Base-by-base conservation (phyloP, 2,888 invertebrate genomes). In the Leucophora obtusa region DNA sequence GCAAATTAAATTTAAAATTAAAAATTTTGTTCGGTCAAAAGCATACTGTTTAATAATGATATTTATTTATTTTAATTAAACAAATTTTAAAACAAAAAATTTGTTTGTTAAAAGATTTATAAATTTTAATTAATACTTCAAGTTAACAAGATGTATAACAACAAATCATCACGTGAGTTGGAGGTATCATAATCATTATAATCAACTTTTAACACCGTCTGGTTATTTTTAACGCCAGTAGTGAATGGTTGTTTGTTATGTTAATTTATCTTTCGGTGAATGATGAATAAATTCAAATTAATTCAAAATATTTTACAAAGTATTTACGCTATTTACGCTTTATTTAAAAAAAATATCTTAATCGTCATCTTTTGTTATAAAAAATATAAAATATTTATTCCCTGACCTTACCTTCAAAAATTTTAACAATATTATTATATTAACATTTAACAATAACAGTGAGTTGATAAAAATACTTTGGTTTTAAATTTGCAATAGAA, bases 381-480 rank as follows among this genome's bases (percentile, higher is more conserved):
- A 60, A 70, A 35, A 35, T 21, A n/a, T 59, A 53, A 54, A 70
- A 63, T n/a, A 47, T 47, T 47, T 24, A 54, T 69, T 65, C 50
- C 51, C 65, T 75, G 58, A 79, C 79, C 66, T 75, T 66, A 68
- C 66, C 75, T 79, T 79, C 79, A 33, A n/a, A 43, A 38, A 18
- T 10, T 62, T 56, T n/a, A 54, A 50, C 24, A 69, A 43, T 70
- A 59, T 60, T 53, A n/a, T 63, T 63, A 59, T 53, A n/a, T 63
- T 63, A 59, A 28, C n/a, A 43, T 62, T 62, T 21, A 15, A 21
- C 51, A 51, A 15, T 14, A n/a, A 33, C 51, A n/a, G 7, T 28
- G 3, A 28, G 3, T 59, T 33, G 0, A 69, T 17, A 54, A 43
- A 54, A 54, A 33, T 8, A 7, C 21, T n/a, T n/a, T 47, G 43